These are phyloP conservation scores for Melitaea cinxia DNA, from an alignment of 1,140 invertebrate species.

Conservation along the genomic window DNA sequence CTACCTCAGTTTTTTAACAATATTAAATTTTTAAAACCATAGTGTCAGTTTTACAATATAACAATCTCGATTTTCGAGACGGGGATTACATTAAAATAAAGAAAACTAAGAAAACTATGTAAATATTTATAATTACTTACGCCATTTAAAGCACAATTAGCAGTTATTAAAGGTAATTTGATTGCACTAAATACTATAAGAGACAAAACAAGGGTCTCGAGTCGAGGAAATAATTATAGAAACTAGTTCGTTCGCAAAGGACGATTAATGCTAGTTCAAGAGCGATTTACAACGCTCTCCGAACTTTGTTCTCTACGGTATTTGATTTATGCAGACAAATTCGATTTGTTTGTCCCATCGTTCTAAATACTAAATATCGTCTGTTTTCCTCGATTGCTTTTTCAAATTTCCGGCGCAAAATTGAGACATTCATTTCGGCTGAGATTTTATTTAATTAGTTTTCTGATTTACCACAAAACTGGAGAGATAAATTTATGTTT, in stretches of 20 bases:
- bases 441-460: too few relatives aligned
- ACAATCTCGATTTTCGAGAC: too few relatives aligned
- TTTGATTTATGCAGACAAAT: constrained; percentile 62
- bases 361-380: constrained; percentile 9
- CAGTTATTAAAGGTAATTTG: constrained; percentile 8
- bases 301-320: constrained; percentile 52
- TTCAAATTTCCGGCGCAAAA: constrained; percentile 1
- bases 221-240: constrained; percentile 32
- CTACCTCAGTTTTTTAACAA: too few relatives aligned
- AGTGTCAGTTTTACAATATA: too few relatives aligned
- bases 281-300: constrained; percentile 54
- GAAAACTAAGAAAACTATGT: too few relatives aligned
- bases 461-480: not conserved
- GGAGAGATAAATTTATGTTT: not conserved
- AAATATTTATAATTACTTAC: too few relatives aligned
- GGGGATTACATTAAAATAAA: too few relatives aligned
- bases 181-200: constrained; percentile 49
- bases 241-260: constrained; percentile 63
- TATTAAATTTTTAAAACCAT: too few relatives aligned
- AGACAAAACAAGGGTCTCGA: constrained; percentile 9
- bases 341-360: constrained; percentile 41
- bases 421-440: not conserved
- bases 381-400: constrained; percentile 2
- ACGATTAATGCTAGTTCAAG: constrained; percentile 53
- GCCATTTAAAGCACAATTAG: not conserved